A percentile compares a stretch with the other conserved stretches of the same genome.
Conservation (phyloP, 2,113 vertebrate genomes). For the Psammodynastes pulverulentus region DNA sequence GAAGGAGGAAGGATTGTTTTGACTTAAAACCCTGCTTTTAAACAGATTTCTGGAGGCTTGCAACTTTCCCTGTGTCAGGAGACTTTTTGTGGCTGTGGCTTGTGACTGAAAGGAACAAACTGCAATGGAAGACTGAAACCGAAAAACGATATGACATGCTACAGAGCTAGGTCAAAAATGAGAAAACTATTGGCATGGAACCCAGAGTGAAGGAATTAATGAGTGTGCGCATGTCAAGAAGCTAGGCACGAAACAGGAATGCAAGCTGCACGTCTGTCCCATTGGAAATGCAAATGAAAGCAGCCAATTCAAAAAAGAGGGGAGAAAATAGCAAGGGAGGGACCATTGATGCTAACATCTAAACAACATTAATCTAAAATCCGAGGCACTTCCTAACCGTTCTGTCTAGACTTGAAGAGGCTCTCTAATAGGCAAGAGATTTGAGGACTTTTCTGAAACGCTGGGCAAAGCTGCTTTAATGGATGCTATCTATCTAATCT, state of each 20-base stretch:
- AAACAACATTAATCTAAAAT: not conserved
- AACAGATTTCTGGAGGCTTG: not conserved
- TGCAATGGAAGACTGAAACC: not conserved
- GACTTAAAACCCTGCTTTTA: not conserved
- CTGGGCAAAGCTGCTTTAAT: not conserved
- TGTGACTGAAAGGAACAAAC: not conserved
- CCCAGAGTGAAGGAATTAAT: constrained; percentile 11
- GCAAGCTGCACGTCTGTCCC: not conserved
- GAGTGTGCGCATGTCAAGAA: constrained; percentile 7
- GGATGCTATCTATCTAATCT: not conserved
- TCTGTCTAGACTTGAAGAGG: not conserved
- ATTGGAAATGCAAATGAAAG: constrained; percentile 16
- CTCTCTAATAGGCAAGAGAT: not conserved
- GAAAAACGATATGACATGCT: not conserved
- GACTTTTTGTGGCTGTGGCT: not conserved
- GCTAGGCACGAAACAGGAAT: constrained; percentile 6
- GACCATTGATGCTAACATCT: not conserved
- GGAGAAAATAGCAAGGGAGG: not conserved
- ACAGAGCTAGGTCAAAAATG: constrained; percentile 10
- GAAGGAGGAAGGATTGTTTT: not conserved
- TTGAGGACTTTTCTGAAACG: not conserved
- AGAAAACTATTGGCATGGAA: constrained; percentile 18
- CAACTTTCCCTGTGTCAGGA: not conserved
- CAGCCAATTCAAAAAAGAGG: not conserved
- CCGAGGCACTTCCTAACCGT: not conserved